Conservation (phyloP, 2,888 invertebrate species). For the Brachypterus glaber region DNA sequence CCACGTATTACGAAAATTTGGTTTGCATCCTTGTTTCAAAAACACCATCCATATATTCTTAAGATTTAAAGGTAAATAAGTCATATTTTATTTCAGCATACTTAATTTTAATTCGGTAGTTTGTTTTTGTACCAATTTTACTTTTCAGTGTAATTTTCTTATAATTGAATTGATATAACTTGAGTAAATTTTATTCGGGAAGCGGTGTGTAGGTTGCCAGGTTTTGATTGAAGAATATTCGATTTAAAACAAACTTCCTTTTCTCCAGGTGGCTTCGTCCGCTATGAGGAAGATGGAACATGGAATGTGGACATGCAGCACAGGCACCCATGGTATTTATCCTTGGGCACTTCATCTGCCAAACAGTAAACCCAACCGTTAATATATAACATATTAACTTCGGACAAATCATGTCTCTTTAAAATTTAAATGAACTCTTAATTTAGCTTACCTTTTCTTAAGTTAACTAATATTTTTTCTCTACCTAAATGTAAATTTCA, state of each 20-base stretch:
- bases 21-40: too few relatives aligned
- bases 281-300: conserved; percentile 31
- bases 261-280: conserved; percentile 45
- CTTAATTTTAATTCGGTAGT: conserved; percentile 12
- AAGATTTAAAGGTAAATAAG: too few relatives aligned
- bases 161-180: conserved; percentile 7
- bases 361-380: conserved; percentile 34
- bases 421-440: not conserved
- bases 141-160: conserved; percentile 19
- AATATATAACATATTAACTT: conserved; percentile 20
- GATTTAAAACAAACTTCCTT: conserved; percentile 45
- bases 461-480: conserved; percentile 18
- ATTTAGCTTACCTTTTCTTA: conserved; percentile 18
- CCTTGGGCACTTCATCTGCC: conserved; percentile 44
- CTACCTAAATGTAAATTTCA: conserved; percentile 37
- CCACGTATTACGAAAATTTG: too few relatives aligned
- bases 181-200: conserved; percentile 24
- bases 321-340: conserved; percentile 48
- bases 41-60: too few relatives aligned
- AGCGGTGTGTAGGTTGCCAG: conserved; percentile 40
- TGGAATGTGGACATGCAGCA: conserved; percentile 26
- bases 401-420: conserved; percentile 10
- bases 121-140: conserved; percentile 22
- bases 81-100: conserved; percentile 5
- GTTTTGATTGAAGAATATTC: conserved; percentile 39